These are phyloP conservation scores for Meloe dianella DNA, from an alignment of 2,888 invertebrate species.

Conservation along the genomic window DNA sequence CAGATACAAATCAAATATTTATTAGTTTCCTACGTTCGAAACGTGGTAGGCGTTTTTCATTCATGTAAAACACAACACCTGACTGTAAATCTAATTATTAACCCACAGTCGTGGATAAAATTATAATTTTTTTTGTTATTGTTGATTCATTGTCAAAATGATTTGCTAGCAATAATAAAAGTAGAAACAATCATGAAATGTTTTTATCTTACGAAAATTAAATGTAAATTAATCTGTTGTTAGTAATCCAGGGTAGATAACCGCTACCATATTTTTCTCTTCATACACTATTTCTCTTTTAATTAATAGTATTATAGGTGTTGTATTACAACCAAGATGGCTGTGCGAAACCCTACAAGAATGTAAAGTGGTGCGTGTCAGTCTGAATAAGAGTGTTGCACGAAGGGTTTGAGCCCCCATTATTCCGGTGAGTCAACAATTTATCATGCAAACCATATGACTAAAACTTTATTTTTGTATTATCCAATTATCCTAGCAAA, in stretches of 20 bases:
- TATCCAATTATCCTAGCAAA: conserved; percentile 32
- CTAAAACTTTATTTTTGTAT: conserved; percentile 33
- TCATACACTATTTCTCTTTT: conserved; percentile 19
- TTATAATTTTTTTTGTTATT: conserved; percentile 10
- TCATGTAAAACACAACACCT: conserved; percentile 26
- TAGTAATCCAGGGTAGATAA: conserved; percentile 10
- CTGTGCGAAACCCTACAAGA: conserved; percentile 41
- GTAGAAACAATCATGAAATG: background rate
- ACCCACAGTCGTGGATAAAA: conserved; percentile 23
- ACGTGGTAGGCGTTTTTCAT: conserved; percentile 30
- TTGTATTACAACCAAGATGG: conserved; percentile 39
- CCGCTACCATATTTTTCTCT: background rate
- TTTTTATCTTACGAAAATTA: conserved; percentile 1
- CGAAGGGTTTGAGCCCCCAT: conserved; percentile 35
- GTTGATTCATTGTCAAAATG: background rate
- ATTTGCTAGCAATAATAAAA: background rate
- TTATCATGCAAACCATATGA: conserved; percentile 40
- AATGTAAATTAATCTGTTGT: conserved; percentile 25
- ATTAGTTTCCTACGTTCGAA: conserved; percentile 27
- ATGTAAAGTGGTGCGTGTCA: conserved; percentile 36
- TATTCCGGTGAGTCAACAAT: conserved; percentile 44
- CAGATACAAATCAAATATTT: conserved; percentile 33
- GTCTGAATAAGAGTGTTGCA: conserved; percentile 33
- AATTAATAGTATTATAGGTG: conserved; percentile 37
- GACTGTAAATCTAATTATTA: conserved; percentile 27